Conservation (phyloP, 2,797 vertebrate species). For the Lycodopsis pacificus region DNA sequence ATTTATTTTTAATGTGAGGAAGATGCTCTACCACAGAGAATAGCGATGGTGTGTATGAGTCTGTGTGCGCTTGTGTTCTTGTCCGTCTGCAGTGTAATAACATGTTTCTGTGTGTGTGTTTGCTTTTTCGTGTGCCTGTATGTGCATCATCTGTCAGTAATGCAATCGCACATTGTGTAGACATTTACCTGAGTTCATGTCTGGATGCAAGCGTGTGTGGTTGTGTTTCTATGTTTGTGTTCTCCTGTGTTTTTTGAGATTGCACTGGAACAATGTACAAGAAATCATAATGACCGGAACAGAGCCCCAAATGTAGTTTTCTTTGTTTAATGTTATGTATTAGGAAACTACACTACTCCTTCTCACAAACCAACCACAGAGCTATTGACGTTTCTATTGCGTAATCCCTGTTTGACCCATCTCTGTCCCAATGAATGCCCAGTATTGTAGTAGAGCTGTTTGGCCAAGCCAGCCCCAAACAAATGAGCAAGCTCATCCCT, state of each 20-base stretch:
- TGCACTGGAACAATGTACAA: neutral
- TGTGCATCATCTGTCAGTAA: constrained; percentile 33
- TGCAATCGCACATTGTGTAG: constrained; percentile 15
- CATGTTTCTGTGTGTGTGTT: constrained; percentile 30
- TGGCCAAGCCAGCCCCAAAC: constrained; percentile 68
- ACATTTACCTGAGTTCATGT: constrained; percentile 18
- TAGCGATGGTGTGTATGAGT: constrained; percentile 52
- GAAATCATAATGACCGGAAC: neutral
- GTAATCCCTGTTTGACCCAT: constrained; percentile 52
- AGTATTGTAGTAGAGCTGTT: constrained; percentile 61
- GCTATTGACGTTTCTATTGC: constrained; percentile 33
- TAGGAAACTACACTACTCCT: neutral
- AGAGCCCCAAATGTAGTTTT: neutral
- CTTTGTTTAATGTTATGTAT: neutral
- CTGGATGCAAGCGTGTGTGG: constrained; percentile 10
- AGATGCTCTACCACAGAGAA: constrained; percentile 78
- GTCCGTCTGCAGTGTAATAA: constrained; percentile 32
- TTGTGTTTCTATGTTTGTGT: constrained; percentile 6
- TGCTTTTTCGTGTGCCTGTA: constrained; percentile 23
- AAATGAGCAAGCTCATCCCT: constrained; percentile 78
- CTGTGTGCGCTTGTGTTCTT: constrained; percentile 24
- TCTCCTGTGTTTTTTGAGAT: neutral
- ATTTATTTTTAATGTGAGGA: constrained; percentile 87
- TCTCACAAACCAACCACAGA: constrained; percentile 16
- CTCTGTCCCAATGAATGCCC: constrained; percentile 56